Base-by-base conservation (phyloP, 1,140 invertebrate genomes). In the Diabrotica undecimpunctata region DNA sequence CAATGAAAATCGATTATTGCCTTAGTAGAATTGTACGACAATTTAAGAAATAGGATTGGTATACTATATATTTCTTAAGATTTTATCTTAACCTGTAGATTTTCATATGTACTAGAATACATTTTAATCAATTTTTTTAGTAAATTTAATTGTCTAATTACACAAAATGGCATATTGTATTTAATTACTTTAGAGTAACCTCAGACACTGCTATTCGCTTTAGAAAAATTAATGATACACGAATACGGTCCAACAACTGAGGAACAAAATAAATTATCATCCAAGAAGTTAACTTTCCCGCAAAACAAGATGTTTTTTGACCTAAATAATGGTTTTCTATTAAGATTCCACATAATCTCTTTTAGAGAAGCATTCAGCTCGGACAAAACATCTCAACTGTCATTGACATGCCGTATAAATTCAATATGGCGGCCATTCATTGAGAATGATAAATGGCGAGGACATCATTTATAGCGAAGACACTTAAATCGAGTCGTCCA, bases 381-480 rank as follows among this genome's bases (percentile, higher is more conserved):
- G 59, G 59, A 61, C 59, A 61, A 61, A 61, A 50, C 59, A 61
- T 61, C 41, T 61, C 59, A 61, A 35, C 50, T 61, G 59, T 61
- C 59, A 61, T 61, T 61, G 59, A 61, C 59, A 61, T 51, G 41
- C 59, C 13, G 59, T 61, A 61, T 61, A 61, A 61, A 61, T 61
- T 61, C 59, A 61, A 61, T 61, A 61, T 61, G 59, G 59, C 41
- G 59, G 10, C 59, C 41, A 13, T 61, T 61, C 38, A 61, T 14
- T 13, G 41, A 50, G 59, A 61, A 52, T 61, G 59, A 61, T 61
- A 61, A 61, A 61, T 61, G 11, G 59, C 14, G 41, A 36, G 59
- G 59, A 61, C 59, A 61, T 61, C 59, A 61, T 61, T 61, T 61
- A 61, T 61, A 13, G 11, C 13, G 11, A 41, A 37, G 57, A 59